phyloP scores from a whole-genome alignment of 2,797 vertebrate species.

The Podarcis lilfordi region DNA sequence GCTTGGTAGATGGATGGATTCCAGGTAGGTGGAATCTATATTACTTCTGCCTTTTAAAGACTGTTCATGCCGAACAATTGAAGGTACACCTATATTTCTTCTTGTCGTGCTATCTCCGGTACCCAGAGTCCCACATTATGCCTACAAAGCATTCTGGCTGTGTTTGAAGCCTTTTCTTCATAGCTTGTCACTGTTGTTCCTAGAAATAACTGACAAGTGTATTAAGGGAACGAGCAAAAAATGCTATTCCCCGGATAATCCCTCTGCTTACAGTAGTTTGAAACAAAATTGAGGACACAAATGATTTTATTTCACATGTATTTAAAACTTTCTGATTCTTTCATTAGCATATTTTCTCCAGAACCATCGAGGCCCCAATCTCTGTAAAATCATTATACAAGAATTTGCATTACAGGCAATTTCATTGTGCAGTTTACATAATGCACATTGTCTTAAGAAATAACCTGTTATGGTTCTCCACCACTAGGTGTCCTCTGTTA shows the following conservation, averaged over 20 bases:
- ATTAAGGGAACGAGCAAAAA: rapidly evolving
- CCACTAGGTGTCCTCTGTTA: slow-evolving; percentile 72
- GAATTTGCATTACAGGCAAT: background rate
- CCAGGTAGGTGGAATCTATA: background rate
- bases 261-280: background rate
- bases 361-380: background rate
- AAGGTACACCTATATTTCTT: background rate
- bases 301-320: background rate
- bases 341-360: background rate
- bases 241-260: rapidly evolving
- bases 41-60: background rate
- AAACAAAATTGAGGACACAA: background rate
- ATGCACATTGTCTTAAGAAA: background rate
- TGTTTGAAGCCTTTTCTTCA: background rate
- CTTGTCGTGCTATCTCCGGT: background rate
- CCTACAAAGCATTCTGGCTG: background rate
- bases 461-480: background rate
- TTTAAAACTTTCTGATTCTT: background rate
- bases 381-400: background rate
- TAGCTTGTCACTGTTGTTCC: background rate
- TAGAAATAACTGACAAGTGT: background rate
- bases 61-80: background rate
- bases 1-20: background rate
- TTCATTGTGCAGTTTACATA: background rate
- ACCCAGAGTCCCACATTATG: too few relatives aligned